Evolutionary conservation across 64 coral and sea anemone genomes (phyloP).

Genomic region (Porites lutea): DNA sequence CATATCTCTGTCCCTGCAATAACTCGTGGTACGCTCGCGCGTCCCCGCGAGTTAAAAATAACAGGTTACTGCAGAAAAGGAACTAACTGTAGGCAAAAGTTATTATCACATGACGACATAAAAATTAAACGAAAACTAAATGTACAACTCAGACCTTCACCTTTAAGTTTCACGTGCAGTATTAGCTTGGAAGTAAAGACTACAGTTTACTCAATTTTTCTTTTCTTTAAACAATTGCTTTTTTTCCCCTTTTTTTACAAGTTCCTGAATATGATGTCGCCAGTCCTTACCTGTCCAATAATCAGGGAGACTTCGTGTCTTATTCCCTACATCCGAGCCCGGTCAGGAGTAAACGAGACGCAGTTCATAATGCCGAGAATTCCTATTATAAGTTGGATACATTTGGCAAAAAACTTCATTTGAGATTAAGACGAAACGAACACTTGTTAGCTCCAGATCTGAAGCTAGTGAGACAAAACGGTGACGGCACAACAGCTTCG

Average conservation of each 20-base stretch:
- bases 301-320: not conserved
- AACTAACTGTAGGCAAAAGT: no score
- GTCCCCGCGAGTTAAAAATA: no score
- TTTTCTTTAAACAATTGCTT: no score
- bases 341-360: not conserved
- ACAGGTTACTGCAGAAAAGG: no score
- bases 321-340: not conserved
- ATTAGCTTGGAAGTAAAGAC: no score
- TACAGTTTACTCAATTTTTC: no score
- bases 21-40: no score
- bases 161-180: no score
- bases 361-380: not conserved
- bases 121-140: no score
- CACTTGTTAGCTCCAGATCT: conserved; percentile 17
- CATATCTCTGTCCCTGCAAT: no score
- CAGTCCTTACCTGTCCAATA: conserved; percentile 30
- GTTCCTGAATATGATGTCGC: conserved; percentile 66
- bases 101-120: no score
- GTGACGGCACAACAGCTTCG: conserved; percentile 5
- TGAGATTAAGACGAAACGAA: conserved; percentile 29
- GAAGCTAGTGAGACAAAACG: conserved; percentile 19
- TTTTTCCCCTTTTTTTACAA: not conserved
- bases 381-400: conserved; percentile 35
- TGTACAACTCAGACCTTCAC: no score
- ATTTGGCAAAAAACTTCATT: conserved; percentile 28